Evolutionary conservation across 2,888 invertebrate species (phyloP).

Genomic region (Autographa gamma): DNA sequence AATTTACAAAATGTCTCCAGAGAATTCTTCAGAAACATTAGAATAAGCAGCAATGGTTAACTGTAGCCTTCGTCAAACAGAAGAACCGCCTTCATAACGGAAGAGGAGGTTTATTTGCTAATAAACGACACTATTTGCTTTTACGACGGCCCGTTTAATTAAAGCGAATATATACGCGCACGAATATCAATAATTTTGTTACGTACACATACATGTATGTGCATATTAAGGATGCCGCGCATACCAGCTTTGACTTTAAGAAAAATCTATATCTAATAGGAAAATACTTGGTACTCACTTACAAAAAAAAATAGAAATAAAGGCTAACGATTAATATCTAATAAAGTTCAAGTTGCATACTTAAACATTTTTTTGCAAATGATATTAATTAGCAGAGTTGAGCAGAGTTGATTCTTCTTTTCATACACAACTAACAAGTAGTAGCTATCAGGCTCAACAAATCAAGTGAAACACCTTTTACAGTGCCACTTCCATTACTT

Average conservation of each 20-base stretch:
- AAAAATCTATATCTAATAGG: background rate
- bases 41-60: background rate
- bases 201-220: slow-evolving; percentile 30
- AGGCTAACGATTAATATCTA: too few species aligned
- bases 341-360: too few species aligned
- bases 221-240: slow-evolving; percentile 40
- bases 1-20: background rate
- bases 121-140: slow-evolving; percentile 58
- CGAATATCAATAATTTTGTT: slow-evolving; percentile 62
- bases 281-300: background rate
- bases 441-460: background rate
- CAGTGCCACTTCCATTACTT: background rate
- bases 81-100: slow-evolving; percentile 28
- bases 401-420: too few species aligned
- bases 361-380: too few species aligned
- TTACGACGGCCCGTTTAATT: slow-evolving; percentile 62
- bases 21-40: background rate
- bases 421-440: background rate
- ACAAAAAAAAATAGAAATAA: too few species aligned
- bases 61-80: slow-evolving; percentile 13
- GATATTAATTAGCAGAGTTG: too few species aligned
- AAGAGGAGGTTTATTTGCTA: slow-evolving; percentile 51
- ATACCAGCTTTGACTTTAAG: background rate
- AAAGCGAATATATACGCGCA: slow-evolving; percentile 53
- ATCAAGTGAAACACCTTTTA: background rate